Base-by-base conservation (phyloP, 2,113 vertebrate species). In the Accipiter virgatus region DNA sequence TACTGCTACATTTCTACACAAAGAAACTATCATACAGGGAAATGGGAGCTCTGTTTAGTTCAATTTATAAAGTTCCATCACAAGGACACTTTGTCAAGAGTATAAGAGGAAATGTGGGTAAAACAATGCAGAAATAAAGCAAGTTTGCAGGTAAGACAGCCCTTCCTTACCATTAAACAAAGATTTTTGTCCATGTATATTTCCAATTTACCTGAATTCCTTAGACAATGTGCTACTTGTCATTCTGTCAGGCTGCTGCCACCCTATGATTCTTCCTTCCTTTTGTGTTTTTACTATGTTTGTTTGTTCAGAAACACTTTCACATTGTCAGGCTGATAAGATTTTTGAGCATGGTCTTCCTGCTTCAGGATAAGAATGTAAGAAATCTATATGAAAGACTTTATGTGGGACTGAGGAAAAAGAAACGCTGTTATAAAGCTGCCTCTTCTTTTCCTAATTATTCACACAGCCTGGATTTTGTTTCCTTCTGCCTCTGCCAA, bases 131-230 rank as follows among this genome's bases (percentile, higher is more conserved):
- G 52, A 67, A 79, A 67, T 55, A 67, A 80, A 84, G 10, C 5
- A 16, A 17, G 2, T 45, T 55, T 48, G 5, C 10, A 53, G 34
- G 3, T 55, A 65, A 86, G 4, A 42, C 9, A 62, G 20, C 6
- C 32, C 16, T 81, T 62, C 16, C 19, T 16, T 53, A 40, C 6
- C 10, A n/a, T 23, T 45, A 29, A 62, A 73, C 18, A 73, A 38
- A 42, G 1, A 17, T 55, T 86, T 90, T 52, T 90, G 11, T 50
- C 5, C 6, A 18, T 2, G 0, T 53, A 59, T 45, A 0, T 3
- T 71, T 91, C 32, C 11, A 79, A 34, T 78, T 77, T 81, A 66
- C n/a, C 14, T 25, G 66, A 40, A 71, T 93, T 86, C 27, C 16
- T 74, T 71, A 84, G 59, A 26, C 25, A 81, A 73, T 6, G 1